Percentiles rank a stretch among this genome's conserved stretches.
phyloP scores from a whole-genome alignment of 2,797 vertebrate species.

The Argentina silus region DNA sequence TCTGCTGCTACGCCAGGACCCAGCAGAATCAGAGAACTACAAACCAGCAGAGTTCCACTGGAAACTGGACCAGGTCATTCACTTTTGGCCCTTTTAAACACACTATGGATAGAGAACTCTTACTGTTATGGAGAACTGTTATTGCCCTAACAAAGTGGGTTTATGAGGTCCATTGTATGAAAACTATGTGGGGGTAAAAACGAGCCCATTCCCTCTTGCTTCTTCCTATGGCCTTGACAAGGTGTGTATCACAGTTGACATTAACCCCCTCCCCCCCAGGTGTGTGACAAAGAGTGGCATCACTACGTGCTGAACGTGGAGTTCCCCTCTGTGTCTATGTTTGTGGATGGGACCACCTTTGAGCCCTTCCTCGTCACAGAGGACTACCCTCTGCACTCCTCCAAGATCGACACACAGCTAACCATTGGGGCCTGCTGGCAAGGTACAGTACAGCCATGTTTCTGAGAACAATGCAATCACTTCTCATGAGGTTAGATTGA shows the following conservation, averaged over 20 bases:
- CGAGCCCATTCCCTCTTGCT: neutral
- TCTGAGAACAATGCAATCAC: neutral
- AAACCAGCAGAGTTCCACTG: conserved; percentile 97
- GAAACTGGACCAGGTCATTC: conserved; percentile 90
- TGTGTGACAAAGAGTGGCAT: conserved; percentile 97
- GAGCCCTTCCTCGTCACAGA: conserved; percentile 96
- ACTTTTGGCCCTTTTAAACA: too few species aligned
- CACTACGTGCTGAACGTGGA: conserved; percentile 95
- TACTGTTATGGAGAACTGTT: neutral
- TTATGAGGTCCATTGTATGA: neutral
- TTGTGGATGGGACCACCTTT: conserved; percentile 88
- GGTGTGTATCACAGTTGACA: neutral
- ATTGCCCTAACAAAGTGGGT: neutral
- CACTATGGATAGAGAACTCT: too few species aligned
- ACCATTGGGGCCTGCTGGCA: conserved; percentile 98
- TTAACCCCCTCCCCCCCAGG: conserved; percentile 68
- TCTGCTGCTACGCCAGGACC: conserved; percentile 93
- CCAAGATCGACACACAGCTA: conserved; percentile 91
- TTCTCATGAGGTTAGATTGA: neutral
- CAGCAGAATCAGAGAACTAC: conserved; percentile 85
- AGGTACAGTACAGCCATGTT: conserved; percentile 76
- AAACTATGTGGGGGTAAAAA: neutral
- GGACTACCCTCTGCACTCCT: conserved; percentile 92
- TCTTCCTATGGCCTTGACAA: neutral
- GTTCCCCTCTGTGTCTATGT: conserved; percentile 86